These are phyloP conservation scores for Misgurnus mizolepis DNA, from an alignment of 2,113 vertebrate species.

Conservation along the genomic window DNA sequence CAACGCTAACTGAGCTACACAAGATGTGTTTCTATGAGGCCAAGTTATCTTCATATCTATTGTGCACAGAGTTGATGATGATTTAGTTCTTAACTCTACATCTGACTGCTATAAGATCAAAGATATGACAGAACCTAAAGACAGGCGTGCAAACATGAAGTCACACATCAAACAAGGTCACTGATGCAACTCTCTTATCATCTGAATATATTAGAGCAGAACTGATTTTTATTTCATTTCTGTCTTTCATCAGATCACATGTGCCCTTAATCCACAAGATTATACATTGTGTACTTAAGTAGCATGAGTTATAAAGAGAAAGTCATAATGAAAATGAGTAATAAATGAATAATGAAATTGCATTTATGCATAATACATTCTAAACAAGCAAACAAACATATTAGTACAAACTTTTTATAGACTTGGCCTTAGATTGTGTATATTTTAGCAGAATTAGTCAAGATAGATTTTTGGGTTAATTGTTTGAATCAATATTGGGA, in stretches of 20 bases:
- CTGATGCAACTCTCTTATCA: constrained; percentile 35
- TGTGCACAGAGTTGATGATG: neutral
- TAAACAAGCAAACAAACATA: neutral
- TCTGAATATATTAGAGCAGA: constrained; percentile 30
- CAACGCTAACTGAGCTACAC: no score
- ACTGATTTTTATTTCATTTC: neutral
- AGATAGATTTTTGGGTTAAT: no score
- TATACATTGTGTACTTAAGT: constrained; percentile 4
- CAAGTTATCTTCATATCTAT: neutral
- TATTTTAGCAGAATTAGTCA: neutral
- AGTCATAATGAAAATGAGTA: neutral
- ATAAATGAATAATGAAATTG: no score
- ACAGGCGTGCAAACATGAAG: constrained; percentile 21
- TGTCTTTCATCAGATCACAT: neutral
- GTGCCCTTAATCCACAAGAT: neutral
- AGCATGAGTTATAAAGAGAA: neutral
- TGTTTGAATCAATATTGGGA: neutral
- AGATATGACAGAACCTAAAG: constrained; percentile 34
- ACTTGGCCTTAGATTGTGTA: neutral
- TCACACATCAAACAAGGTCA: constrained; percentile 22
- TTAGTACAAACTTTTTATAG: neutral
- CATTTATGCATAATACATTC: neutral
- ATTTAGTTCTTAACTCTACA: constrained; percentile 1
- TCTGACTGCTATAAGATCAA: constrained; percentile 37
- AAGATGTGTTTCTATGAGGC: neutral